Conservation (phyloP, 2,888 invertebrate genomes). For the Camponotus fellah region DNA sequence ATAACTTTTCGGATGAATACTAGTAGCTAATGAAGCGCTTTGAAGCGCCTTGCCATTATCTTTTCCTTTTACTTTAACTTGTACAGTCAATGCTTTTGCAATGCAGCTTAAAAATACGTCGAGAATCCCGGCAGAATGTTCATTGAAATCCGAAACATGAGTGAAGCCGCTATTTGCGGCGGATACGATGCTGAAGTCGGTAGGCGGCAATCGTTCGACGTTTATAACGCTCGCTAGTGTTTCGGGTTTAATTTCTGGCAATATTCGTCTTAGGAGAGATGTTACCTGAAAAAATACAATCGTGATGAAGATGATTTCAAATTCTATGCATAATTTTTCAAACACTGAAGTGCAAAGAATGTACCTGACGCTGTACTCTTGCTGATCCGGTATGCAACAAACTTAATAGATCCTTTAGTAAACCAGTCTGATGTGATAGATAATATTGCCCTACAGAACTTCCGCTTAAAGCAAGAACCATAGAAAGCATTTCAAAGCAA, state of each 20-base stretch:
- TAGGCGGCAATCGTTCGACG: slow-evolving; percentile 90
- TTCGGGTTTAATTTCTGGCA: slow-evolving; percentile 96
- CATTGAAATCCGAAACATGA: slow-evolving; percentile 86
- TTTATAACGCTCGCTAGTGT: slow-evolving; percentile 93
- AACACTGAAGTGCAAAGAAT: slow-evolving; percentile 10
- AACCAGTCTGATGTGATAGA: slow-evolving; percentile 94
- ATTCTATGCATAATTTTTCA: neutral
- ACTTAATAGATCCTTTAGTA: slow-evolving; percentile 94
- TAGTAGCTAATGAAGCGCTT: slow-evolving; percentile 88
- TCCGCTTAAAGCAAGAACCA: slow-evolving; percentile 97
- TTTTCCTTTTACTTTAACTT: slow-evolving; percentile 93
- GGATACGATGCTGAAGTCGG: slow-evolving; percentile 92
- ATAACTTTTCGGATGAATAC: slow-evolving; percentile 88
- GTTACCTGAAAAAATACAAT: slow-evolving; percentile 88
- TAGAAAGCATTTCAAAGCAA: slow-evolving; percentile 98
- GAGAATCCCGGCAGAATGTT: slow-evolving; percentile 90
- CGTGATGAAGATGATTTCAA: neutral
- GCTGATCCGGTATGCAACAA: slow-evolving; percentile 97
- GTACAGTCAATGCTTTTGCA: slow-evolving; percentile 96
- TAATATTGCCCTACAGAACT: slow-evolving; percentile 96
- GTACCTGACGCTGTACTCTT: slow-evolving; percentile 96
- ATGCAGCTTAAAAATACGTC: slow-evolving; percentile 97
- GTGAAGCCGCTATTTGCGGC: slow-evolving; percentile 86
- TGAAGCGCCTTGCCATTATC: slow-evolving; percentile 85
- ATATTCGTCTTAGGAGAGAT: slow-evolving; percentile 93